A percentile compares a stretch with the other conserved stretches of the same genome.
phyloP scores from a whole-genome alignment of 1,140 invertebrate genomes.

The Musca domestica region DNA sequence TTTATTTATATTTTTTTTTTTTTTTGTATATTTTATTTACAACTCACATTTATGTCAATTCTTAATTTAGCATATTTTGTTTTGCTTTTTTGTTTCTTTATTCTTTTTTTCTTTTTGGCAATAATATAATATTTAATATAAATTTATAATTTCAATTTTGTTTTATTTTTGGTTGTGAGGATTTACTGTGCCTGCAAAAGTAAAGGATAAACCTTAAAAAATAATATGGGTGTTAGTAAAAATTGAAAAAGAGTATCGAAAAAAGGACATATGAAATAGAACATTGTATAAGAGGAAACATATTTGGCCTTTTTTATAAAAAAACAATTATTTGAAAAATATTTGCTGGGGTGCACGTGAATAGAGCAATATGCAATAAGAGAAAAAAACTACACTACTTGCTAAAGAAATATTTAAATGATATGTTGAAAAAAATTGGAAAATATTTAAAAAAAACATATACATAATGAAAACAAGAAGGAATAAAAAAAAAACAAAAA shows the following conservation, averaged over 20 bases:
- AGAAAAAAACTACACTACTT: background rate
- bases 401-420: no score
- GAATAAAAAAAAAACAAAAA: no score
- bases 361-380: constrained; percentile 1
- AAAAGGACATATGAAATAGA: constrained; percentile 33
- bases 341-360: background rate
- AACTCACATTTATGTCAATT: constrained; percentile 1
- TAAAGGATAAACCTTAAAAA: constrained; percentile 56
- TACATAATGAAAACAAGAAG: no score
- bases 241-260: constrained; percentile 54
- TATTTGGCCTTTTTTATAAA: background rate
- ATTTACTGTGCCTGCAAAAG: constrained; percentile 55
- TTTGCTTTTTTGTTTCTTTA: no score
- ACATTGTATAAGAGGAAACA: background rate
- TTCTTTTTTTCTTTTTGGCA: constrained; percentile 3
- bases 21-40: constrained; percentile 10
- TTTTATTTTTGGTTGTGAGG: constrained; percentile 31
- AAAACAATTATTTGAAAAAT: background rate
- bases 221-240: constrained; percentile 55
- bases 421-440: no score
- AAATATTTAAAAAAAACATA: no score
- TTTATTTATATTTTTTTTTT: background rate
- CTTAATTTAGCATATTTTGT: background rate
- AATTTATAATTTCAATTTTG: constrained; percentile 8
- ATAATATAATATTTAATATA: background rate